phyloP scores from a whole-genome alignment of 2,797 vertebrate genomes.

The Hippocampus kuda region DNA sequence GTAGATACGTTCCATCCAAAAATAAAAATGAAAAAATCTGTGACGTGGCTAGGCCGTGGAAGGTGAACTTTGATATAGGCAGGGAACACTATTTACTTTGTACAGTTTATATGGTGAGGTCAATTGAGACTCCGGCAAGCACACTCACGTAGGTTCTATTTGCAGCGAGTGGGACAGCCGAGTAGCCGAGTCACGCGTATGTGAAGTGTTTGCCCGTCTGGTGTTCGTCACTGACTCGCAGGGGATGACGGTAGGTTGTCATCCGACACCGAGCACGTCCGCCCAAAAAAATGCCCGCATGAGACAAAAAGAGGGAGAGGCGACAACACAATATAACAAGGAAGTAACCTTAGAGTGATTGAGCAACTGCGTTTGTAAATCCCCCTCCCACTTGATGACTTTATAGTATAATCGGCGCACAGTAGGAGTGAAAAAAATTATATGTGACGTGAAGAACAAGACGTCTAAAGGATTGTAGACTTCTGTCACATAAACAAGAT shows the following conservation, averaged over 20 bases:
- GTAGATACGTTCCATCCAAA: no score
- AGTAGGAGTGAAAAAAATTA: background rate
- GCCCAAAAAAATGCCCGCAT: background rate
- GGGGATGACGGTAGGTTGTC: background rate
- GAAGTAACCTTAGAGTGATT: background rate
- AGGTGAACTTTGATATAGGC: background rate
- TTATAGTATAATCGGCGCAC: background rate
- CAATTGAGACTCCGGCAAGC: background rate
- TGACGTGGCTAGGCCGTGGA: background rate
- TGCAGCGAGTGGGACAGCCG: background rate
- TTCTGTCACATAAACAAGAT: no score
- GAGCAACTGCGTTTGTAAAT: background rate
- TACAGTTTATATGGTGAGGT: background rate
- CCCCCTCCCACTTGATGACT: background rate
- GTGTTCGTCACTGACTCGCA: background rate
- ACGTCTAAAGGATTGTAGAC: background rate
- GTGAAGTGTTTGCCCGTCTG: background rate
- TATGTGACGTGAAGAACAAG: background rate
- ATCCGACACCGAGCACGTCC: background rate
- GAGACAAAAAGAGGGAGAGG: background rate
- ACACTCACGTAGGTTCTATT: background rate
- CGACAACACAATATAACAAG: background rate
- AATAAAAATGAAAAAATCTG: no score
- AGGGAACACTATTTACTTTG: background rate
- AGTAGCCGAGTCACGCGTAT: background rate